phyloP scores from a whole-genome alignment of 2,888 invertebrate genomes.

The Abrostola tripartita region DNA sequence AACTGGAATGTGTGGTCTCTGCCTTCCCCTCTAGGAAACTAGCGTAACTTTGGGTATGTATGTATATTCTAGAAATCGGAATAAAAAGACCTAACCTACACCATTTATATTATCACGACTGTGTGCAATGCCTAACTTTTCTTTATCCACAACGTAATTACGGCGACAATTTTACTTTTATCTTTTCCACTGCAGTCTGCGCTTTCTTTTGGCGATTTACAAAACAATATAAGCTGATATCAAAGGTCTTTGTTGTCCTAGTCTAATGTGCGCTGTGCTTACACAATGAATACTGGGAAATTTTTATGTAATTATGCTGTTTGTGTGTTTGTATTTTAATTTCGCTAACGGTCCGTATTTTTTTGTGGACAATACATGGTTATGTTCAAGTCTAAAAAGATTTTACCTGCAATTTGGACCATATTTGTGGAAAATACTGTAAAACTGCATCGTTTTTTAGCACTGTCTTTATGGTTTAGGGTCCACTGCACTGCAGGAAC shows the following conservation, averaged over 20 bases:
- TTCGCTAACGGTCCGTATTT: not conserved
- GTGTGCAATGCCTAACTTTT: slow-evolving; percentile 3
- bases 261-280: slow-evolving; percentile 1
- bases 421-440: too few relatives aligned
- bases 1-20: too few relatives aligned
- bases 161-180: slow-evolving; percentile 21
- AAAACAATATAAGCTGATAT: slow-evolving; percentile 8
- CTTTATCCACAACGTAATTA: slow-evolving; percentile 30
- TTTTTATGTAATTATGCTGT: slow-evolving; percentile 19
- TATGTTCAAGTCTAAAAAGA: not conserved
- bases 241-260: slow-evolving; percentile 10
- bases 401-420: not conserved
- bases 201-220: slow-evolving; percentile 18
- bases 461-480: too few relatives aligned
- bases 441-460: not conserved
- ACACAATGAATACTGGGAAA: not conserved
- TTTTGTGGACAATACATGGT: slow-evolving; percentile 1
- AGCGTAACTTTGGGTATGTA: too few relatives aligned
- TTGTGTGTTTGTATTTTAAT: slow-evolving; percentile 4
- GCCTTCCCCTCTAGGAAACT: too few relatives aligned
- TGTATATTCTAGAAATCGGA: too few relatives aligned
- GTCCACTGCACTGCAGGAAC: too few relatives aligned
- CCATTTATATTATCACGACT: too few relatives aligned
- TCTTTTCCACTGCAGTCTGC: slow-evolving; percentile 17
- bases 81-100: too few relatives aligned